Evolutionary conservation across 2,888 invertebrate species (phyloP), one percentile per base, ranked within the genome.

Genomic region (Ctena decussata): DNA sequence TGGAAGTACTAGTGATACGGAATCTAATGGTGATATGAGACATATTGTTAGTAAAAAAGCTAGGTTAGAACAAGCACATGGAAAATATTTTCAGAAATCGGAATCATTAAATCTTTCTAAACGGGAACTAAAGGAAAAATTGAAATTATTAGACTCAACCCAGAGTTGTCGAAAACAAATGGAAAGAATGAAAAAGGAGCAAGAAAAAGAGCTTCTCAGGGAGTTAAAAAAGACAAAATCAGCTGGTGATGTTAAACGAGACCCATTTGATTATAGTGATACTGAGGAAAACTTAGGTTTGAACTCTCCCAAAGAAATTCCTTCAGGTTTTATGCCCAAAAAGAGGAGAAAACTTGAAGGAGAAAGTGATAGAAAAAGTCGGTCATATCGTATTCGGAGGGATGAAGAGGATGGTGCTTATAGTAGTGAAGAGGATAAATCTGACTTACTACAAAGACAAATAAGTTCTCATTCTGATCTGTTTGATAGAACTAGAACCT

Each of bases 151-250:
- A 72, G 92, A 94, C 80, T 86, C 91, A 24, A 90, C 89, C 27
- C 91, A 93, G 83, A 94, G 93, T 76, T 94, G 89, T 76, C 90
- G 94, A 24, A 94, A 93, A 85, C 94, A 94, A 88, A 93, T 94
- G 93, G 95, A 95, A 90, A 89, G 91, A 57, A 77, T 91, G 60
- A 92, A 91, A 83, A 85, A 87, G 37, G 90, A 91, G 44, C 84
- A 79, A 72, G 83, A 73, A 65, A 72, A 46, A 60, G 75, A 49
- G 44, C 35, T 77, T 71, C 84, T 89, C 89, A 89, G 89, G 89
- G 86, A 89, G 60, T 73, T 85, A 73, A 89, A 89, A 80, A 86
- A 86, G 78, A 80, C 82, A 78, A 89, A 83, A 82, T 86, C 86
- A 49, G 53, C 69, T 18, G 75, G 80, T 80, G 84, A 85, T 57